phyloP scores from a whole-genome alignment of 1,140 invertebrate species.

The Magallana angulata region DNA sequence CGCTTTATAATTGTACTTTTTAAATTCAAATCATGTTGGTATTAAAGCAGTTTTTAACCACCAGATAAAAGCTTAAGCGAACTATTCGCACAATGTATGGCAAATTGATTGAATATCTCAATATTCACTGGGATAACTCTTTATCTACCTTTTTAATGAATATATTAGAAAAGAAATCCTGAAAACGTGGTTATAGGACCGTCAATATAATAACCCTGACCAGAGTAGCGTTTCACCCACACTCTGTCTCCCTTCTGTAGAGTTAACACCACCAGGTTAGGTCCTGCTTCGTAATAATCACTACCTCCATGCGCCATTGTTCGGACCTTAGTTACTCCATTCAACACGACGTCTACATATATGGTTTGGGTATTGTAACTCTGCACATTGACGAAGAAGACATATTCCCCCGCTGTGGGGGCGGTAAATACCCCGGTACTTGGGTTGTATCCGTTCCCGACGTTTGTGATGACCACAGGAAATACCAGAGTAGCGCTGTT shows the following conservation, averaged over 20 bases:
- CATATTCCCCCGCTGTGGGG: not conserved
- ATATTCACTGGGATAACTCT: not conserved
- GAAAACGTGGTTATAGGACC: not conserved
- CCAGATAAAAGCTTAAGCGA: too few species aligned
- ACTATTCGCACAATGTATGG: too few species aligned
- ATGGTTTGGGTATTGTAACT: not conserved
- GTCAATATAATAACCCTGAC: not conserved
- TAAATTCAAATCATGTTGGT: too few species aligned
- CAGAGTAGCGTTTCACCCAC: not conserved
- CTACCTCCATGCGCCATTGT: not conserved
- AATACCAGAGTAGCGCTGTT: not conserved
- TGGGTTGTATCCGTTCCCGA: slow-evolving; percentile 21
- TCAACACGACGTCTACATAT: not conserved
- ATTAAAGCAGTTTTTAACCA: too few species aligned
- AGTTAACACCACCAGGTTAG: not conserved
- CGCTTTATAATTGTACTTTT: too few species aligned
- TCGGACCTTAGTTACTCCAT: slow-evolving; percentile 13
- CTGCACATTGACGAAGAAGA: not conserved
- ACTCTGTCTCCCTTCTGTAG: not conserved
- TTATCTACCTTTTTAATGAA: too few species aligned
- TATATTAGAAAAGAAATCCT: not conserved
- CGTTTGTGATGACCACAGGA: slow-evolving; percentile 5
- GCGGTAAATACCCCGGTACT: slow-evolving; percentile 16
- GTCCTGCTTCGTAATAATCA: not conserved
- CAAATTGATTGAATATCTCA: too few species aligned